These are phyloP conservation scores for Microctonus aethiopoides DNA, from an alignment of 2,888 invertebrate genomes.

Conservation along the genomic window DNA sequence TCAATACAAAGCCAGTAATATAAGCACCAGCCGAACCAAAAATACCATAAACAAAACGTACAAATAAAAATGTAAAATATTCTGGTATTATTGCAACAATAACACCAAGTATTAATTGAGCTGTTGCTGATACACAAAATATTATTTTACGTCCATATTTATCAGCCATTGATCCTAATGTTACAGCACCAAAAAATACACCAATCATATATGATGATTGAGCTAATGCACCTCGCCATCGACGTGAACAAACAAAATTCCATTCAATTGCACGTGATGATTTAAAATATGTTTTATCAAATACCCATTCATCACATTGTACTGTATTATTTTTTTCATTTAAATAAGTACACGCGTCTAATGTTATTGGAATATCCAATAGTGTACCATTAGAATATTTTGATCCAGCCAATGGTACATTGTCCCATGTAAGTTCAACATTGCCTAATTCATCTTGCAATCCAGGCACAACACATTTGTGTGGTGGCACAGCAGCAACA, in stretches of 20 bases:
- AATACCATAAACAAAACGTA: conserved; percentile 80
- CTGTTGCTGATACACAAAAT: conserved; percentile 80
- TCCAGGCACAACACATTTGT: conserved; percentile 66
- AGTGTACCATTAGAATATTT: conserved; percentile 19
- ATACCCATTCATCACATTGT: conserved; percentile 74
- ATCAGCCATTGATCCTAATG: conserved; percentile 82
- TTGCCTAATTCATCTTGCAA: conserved; percentile 30
- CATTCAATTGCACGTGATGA: conserved; percentile 84
- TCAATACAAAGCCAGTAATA: conserved; percentile 74
- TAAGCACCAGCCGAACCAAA: conserved; percentile 84
- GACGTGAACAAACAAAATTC: conserved; percentile 81
- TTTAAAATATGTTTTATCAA: conserved; percentile 78
- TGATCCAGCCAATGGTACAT: conserved; percentile 30
- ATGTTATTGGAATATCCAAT: conserved; percentile 15
- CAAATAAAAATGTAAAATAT: conserved; percentile 77
- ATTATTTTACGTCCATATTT: conserved; percentile 83
- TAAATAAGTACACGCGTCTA: conserved; percentile 73
- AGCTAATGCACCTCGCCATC: conserved; percentile 85
- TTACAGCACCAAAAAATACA: conserved; percentile 82
- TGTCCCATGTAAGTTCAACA: conserved; percentile 31
- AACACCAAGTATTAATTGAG: conserved; percentile 76
- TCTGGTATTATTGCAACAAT: conserved; percentile 81
- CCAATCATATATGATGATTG: conserved; percentile 87
- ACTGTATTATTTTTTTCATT: conserved; percentile 58
- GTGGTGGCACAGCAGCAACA: conserved; percentile 83